Evolutionary conservation across 2,797 vertebrate species (phyloP).

Genomic region (Pseudotriccus pelzelni): DNA sequence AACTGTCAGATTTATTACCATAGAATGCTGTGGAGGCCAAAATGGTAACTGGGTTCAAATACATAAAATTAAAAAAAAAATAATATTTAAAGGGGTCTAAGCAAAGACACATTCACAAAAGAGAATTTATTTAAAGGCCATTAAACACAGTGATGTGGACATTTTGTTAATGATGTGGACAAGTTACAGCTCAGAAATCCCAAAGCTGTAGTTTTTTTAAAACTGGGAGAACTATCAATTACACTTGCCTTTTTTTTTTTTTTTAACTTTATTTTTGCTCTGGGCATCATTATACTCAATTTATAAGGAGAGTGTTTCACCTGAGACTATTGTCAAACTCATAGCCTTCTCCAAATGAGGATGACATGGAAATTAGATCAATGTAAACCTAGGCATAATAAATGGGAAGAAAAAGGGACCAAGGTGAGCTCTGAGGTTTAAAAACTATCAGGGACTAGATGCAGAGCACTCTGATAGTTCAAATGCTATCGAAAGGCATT

Average conservation of each 20-base stretch:
- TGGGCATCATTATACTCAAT: neutral
- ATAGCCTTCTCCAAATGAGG: neutral
- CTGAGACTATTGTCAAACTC: neutral
- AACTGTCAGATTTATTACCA: neutral
- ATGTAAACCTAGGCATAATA: neutral
- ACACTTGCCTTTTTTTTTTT: neutral
- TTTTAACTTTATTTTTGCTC: neutral
- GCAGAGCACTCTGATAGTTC: neutral
- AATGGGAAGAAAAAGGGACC: neutral
- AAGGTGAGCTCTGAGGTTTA: neutral
- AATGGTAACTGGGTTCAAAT: neutral
- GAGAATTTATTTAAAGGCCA: neutral
- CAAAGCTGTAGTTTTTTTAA: neutral
- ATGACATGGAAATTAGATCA: neutral
- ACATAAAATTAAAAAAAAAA: neutral
- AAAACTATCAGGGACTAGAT: neutral
- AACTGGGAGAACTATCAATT: neutral
- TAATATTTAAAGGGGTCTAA: neutral
- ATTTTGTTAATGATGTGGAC: neutral
- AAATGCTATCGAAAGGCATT: neutral
- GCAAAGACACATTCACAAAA: neutral
- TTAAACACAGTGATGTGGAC: neutral
- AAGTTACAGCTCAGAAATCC: neutral
- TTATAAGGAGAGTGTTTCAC: neutral
- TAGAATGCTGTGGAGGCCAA: neutral